Evolutionary conservation across 2,797 vertebrate genomes (phyloP).

Genomic region (Sebastolobus altivelis): DNA sequence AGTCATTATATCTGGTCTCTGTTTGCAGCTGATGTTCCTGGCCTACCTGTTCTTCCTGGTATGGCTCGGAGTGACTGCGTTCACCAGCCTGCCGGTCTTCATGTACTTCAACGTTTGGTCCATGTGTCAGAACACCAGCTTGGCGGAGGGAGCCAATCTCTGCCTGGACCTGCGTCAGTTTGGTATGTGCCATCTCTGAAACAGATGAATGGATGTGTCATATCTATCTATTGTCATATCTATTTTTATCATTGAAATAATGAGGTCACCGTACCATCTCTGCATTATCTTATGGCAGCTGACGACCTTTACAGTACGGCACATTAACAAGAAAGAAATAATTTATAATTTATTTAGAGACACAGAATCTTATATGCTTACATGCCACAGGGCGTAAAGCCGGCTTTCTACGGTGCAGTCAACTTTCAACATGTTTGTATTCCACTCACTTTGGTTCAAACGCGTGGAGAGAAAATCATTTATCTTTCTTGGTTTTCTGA

Average conservation of each 20-base stretch:
- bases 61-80: slow-evolving; percentile 97
- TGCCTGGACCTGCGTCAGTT: slow-evolving; percentile 98
- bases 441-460: too few relatives aligned
- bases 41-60: slow-evolving; percentile 98
- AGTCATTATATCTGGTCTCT: neutral
- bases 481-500: neutral
- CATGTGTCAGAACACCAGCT: slow-evolving; percentile 94
- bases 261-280: neutral
- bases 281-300: neutral
- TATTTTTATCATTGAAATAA: neutral
- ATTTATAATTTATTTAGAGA: neutral
- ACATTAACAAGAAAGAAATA: neutral
- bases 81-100: slow-evolving; percentile 96
- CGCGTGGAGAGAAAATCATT: neutral
- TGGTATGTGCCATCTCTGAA: slow-evolving; percentile 78
- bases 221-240: neutral
- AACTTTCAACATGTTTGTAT: neutral
- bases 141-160: slow-evolving; percentile 89
- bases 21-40: slow-evolving; percentile 94
- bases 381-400: neutral
- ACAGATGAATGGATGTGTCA: neutral
- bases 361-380: too few relatives aligned
- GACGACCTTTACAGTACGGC: too few relatives aligned
- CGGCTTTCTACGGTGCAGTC: neutral
- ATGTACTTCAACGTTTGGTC: slow-evolving; percentile 99